Percentiles rank a stretch among this genome's conserved stretches.
Conservation (phyloP, 2,888 invertebrate species). For the Tetragnatha montana region DNA sequence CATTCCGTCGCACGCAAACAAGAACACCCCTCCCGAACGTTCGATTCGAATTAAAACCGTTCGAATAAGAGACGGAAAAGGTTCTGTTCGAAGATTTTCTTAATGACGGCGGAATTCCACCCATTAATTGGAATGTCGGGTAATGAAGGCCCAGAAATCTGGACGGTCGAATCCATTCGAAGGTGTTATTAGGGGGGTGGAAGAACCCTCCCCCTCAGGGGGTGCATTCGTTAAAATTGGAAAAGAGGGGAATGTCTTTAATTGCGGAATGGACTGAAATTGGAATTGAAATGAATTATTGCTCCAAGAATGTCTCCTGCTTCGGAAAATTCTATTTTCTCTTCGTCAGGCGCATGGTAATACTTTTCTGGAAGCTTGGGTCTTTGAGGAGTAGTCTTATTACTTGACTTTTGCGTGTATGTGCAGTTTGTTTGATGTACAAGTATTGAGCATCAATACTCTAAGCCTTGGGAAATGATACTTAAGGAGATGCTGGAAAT, state of each 20-base stretch:
- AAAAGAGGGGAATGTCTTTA: slow-evolving; percentile 50
- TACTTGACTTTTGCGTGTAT: neutral
- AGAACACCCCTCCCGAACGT: slow-evolving; percentile 2
- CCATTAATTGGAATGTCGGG: slow-evolving; percentile 66
- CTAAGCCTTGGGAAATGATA: no score
- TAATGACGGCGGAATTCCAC: slow-evolving; percentile 62
- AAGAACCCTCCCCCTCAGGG: slow-evolving; percentile 22
- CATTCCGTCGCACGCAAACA: neutral
- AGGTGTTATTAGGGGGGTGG: slow-evolving; percentile 48
- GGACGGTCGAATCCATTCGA: neutral
- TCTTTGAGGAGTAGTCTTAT: neutral
- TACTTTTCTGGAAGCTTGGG: neutral
- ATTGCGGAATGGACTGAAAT: slow-evolving; percentile 52
- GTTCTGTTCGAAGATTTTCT: slow-evolving; percentile 51
- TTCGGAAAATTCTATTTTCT: neutral
- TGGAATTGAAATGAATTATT: slow-evolving; percentile 46
- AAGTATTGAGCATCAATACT: no score
- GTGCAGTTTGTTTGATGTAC: neutral
- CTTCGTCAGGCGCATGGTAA: neutral
- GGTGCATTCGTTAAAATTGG: slow-evolving; percentile 52
- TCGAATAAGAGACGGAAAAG: neutral
- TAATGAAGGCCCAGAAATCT: slow-evolving; percentile 55
- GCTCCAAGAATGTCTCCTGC: slow-evolving; percentile 6
- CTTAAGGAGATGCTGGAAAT: no score
- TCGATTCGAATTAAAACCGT: slow-evolving; percentile 37